Evolutionary conservation across 1,140 invertebrate species (phyloP), one percentile per base, ranked within the genome.

Genomic region (Drosophila lowei): DNA sequence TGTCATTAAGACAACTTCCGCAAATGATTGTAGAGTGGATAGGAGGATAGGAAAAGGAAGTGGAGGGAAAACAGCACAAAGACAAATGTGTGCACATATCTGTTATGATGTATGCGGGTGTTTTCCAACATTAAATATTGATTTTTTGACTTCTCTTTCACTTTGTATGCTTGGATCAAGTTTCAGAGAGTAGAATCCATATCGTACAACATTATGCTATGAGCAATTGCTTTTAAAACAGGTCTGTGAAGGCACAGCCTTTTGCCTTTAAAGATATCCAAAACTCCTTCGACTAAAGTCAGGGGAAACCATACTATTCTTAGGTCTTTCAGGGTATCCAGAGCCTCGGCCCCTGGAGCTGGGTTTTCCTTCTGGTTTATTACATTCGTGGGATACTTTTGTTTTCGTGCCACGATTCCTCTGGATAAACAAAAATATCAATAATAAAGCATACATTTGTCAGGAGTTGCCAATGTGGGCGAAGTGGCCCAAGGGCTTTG

Each of bases 51-150:
- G 16, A 21, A 9, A 34, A 28, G 41, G 13, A n/a, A 28, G 43
- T n/a, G 30, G 48, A 25, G 48, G 65, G 21, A 47, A 50, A 41
- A 28, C 18, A 41, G 25, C 25, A 57, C 47, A 73, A 47, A 38
- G 67, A 56, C 53, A 41, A 11, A 64, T 49, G 46, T 42, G 30
- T 38, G 42, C 56, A 72, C 49, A 61, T 71, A 49, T 61, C 55
- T 52, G 54, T 43, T 71, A 44, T 67, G 38, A 55, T 67, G 23
- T 28, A 67, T 67, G 65, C 61, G 50, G 63, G 63, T 42, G 6
- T 34, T 34, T 21, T 16, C 15, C 15, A 52, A 13, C 30, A 52
- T 43, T 47, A 9, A 78, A 97, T 95, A 93, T 97, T 30, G 90
- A 95, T 41, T 52, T 62, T 50, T n/a, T 42, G 42, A 53, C 48